These are phyloP conservation scores for Nothobranchius kuhntae DNA, from an alignment of 2,113 vertebrate genomes.

Conservation along the genomic window DNA sequence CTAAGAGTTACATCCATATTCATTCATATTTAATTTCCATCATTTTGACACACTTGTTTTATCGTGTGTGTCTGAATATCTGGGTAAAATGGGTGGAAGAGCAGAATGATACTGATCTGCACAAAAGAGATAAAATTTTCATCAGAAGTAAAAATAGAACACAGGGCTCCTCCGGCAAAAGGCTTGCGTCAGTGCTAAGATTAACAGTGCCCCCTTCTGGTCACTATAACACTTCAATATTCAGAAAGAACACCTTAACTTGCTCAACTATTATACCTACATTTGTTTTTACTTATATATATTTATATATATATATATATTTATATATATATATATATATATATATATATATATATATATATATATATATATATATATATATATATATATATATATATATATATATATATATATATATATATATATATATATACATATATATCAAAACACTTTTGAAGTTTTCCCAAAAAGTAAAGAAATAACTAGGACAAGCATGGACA, in stretches of 20 bases:
- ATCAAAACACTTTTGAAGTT: slow-evolving; percentile 1
- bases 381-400: background rate
- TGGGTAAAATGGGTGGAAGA: slow-evolving; percentile 53
- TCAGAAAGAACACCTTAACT: background rate
- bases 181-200: slow-evolving; percentile 26
- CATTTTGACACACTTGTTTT: slow-evolving; percentile 14
- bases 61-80: slow-evolving; percentile 37
- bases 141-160: slow-evolving; percentile 64
- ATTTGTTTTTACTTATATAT: too few species aligned
- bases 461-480: background rate
- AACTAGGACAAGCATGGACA: background rate
- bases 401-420: too few species aligned
- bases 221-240: background rate
- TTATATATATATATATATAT: background rate
- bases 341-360: background rate
- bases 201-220: slow-evolving; percentile 64
- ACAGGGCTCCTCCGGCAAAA: slow-evolving; percentile 1
- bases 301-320: too few species aligned
- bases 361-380: background rate
- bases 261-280: background rate
- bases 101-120: slow-evolving; percentile 48
- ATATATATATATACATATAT: background rate
- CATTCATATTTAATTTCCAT: slow-evolving; percentile 8
- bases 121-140: slow-evolving; percentile 59
- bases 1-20: too few species aligned